Base-by-base conservation (phyloP, 2,797 vertebrate genomes). In the Microchirus variegatus region DNA sequence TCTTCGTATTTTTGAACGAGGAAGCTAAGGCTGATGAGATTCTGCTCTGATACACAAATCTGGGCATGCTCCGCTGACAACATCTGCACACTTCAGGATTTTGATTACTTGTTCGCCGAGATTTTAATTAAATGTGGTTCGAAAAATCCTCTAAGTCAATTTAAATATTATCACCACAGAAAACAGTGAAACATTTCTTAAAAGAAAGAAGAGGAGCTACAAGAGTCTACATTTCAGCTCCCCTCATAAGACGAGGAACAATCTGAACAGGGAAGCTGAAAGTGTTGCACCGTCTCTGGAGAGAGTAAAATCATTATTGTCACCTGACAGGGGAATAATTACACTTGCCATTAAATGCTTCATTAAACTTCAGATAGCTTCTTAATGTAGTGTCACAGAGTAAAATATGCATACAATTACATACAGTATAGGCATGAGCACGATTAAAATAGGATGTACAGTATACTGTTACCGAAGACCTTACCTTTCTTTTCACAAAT, bases 401-500 rank as follows among this genome's bases (percentile, higher is more conserved):
- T 73, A 54, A 75, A 69, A 82, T 67, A 57, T 47, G 52, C 52
- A 54, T 49, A 54, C 45, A 47, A 59, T 59, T 60, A 58, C 42
- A 77, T 31, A 47, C 38, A 67, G 73, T 36, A 51, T 12, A 59
- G 38, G 18, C 49, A 48, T 40, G 51, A 36, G 53, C 44, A 64
- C 49, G 66, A 51, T 69, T 17, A 49, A 15, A 50, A 57, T 35
- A 35, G 1, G 36, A 55, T 14, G 1, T 18, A 37, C 22, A 12
- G 46, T 43, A 35, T 61, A 16, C 53, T 46, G 17, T 15, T 38
- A 10, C 8, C n/a, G 16, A 44, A 43, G 44, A 51, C 10, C 70
- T 59, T 86, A 93, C 93, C 92, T 94, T 94, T 54, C 91, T 89
- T 75, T 93, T 94, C n/a, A 94, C 92, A 91, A 94, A 94, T 78